A percentile compares a stretch with the other conserved stretches of the same genome.
phyloP scores from a whole-genome alignment of 2,113 vertebrate species.

The Cyanoliseus patagonus region DNA sequence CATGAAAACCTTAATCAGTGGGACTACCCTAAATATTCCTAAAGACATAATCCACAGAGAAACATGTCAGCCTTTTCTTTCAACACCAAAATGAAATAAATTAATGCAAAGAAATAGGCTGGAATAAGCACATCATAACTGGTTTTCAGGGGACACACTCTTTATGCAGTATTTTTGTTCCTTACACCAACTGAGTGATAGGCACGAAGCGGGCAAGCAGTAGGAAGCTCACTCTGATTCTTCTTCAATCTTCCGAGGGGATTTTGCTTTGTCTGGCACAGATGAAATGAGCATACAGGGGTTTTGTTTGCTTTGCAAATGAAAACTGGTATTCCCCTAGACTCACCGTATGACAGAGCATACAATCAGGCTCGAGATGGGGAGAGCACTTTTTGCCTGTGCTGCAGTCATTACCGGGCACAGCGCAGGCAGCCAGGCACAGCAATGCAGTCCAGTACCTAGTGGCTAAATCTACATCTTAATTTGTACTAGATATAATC shows the following conservation, averaged over 20 bases:
- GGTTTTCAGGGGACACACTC: not conserved
- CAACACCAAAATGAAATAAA: not conserved
- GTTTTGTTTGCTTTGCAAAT: not conserved
- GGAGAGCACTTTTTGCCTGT: not conserved
- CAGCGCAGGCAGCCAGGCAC: not conserved
- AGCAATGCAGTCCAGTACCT: not conserved
- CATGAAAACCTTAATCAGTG: slow-evolving; percentile 19
- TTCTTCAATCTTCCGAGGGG: not conserved
- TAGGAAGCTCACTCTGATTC: not conserved
- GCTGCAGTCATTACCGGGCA: not conserved
- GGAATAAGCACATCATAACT: not conserved
- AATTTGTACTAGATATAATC: not conserved
- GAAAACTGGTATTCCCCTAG: not conserved
- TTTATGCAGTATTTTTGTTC: not conserved
- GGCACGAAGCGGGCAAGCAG: not conserved
- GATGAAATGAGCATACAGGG: not conserved
- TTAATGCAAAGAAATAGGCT: not conserved
- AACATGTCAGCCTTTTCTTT: not conserved
- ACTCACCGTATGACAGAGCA: not conserved
- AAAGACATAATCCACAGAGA: not conserved
- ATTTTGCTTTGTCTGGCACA: not conserved
- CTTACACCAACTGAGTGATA: not conserved
- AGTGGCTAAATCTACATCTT: not conserved
- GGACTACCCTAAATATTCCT: not conserved
- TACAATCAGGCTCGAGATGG: not conserved